A percentile compares a stretch with the other conserved stretches of the same genome.
These are phyloP conservation scores for Sebastes nivosus DNA, from an alignment of 2,797 vertebrate genomes.

Conservation along the genomic window DNA sequence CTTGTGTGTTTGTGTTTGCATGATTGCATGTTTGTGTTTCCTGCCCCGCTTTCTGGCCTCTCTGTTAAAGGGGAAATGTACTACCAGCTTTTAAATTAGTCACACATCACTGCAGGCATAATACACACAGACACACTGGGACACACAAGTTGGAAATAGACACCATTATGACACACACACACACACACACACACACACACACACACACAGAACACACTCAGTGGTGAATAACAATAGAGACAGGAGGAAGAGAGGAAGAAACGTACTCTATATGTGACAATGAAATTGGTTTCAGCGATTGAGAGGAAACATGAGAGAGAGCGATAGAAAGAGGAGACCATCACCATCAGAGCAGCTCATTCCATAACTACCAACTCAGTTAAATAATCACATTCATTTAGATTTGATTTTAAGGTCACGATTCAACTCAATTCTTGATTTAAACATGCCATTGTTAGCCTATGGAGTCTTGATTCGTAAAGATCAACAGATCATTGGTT, in stretches of 20 bases:
- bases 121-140: constrained; percentile 27
- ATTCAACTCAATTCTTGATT: neutral
- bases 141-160: constrained; percentile 17
- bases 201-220: neutral
- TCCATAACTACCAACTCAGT: neutral
- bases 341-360: neutral
- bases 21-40: neutral
- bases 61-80: constrained; percentile 52
- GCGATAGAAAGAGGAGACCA: neutral
- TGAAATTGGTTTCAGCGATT: neutral
- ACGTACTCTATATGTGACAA: neutral
- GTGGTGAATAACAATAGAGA: constrained; percentile 28
- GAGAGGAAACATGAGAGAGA: neutral
- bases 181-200: neutral
- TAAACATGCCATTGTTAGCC: no score
- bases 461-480: no score
- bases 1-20: neutral
- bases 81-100: constrained; percentile 67
- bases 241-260: neutral
- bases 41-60: constrained; percentile 29
- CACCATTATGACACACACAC: neutral
- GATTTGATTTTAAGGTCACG: neutral
- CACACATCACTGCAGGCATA: constrained; percentile 47
- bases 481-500: neutral
- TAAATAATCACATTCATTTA: no score